A percentile compares a stretch with the other conserved stretches of the same genome.
These are phyloP conservation scores for Erannis defoliaria DNA, from an alignment of 2,888 invertebrate species.

Conservation along the genomic window DNA sequence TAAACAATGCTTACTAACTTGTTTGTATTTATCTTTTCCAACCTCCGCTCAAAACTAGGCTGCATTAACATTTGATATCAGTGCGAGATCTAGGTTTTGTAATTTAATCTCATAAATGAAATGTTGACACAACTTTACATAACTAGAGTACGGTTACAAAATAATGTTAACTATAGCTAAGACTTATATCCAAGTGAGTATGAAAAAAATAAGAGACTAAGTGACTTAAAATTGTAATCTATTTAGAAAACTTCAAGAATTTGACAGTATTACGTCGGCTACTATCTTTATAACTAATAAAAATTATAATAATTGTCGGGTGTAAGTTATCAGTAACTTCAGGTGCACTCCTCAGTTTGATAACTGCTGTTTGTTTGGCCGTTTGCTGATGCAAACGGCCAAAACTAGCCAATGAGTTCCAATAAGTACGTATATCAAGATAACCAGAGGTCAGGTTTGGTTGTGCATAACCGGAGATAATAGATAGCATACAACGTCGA, in stretches of 20 bases:
- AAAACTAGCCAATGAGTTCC: not conserved
- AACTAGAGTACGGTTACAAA: not conserved
- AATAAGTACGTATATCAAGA: conserved; percentile 2
- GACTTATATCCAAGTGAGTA: not conserved
- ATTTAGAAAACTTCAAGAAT: too few species aligned
- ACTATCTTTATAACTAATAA: too few species aligned
- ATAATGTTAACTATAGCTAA: not conserved
- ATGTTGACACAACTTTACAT: conserved; percentile 18
- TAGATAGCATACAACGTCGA: conserved; percentile 44
- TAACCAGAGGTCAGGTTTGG: too few species aligned
- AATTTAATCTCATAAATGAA: not conserved
- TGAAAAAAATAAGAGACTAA: too few species aligned
- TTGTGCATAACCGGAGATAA: conserved; percentile 29
- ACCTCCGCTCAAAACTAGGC: conserved; percentile 19
- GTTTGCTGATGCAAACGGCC: not conserved
- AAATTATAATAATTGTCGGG: too few species aligned
- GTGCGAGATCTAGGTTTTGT: conserved; percentile 9
- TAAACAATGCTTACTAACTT: too few species aligned
- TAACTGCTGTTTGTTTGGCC: too few species aligned
- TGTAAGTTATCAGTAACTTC: too few species aligned
- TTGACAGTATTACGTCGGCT: too few species aligned
- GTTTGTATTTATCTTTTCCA: not conserved
- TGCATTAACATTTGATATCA: conserved; percentile 6
- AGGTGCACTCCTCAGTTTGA: too few species aligned
- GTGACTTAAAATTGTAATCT: too few species aligned